phyloP scores from a whole-genome alignment of 2,113 vertebrate genomes.

The Epinephelus lanceolatus region DNA sequence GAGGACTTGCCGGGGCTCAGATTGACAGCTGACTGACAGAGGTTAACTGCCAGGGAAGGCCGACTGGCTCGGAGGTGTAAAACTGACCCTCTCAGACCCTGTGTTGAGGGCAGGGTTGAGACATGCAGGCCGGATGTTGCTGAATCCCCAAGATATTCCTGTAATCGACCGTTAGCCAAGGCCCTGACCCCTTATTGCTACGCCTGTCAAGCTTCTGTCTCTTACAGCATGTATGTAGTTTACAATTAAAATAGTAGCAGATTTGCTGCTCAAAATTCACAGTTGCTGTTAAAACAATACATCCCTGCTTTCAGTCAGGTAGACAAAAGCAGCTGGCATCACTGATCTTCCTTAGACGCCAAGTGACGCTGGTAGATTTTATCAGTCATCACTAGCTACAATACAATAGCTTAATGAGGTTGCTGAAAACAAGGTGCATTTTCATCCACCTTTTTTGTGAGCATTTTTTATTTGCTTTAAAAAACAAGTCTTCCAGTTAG shows the following conservation, averaged over 20 bases:
- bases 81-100: slow-evolving; percentile 27
- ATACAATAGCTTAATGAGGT: too few relatives aligned
- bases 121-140: not conserved
- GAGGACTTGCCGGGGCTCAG: slow-evolving; percentile 30
- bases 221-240: not conserved
- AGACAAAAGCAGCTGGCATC: not conserved
- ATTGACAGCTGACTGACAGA: slow-evolving; percentile 71
- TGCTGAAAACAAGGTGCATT: too few relatives aligned
- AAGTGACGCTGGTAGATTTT: too few relatives aligned
- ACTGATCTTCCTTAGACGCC: too few relatives aligned
- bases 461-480: too few relatives aligned
- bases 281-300: not conserved
- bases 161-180: not conserved
- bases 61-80: slow-evolving; percentile 38
- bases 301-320: too few relatives aligned
- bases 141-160: slow-evolving; percentile 10
- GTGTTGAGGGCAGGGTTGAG: slow-evolving; percentile 1
- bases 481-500: too few relatives aligned
- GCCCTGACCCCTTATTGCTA: not conserved
- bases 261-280: not conserved
- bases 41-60: slow-evolving; percentile 55
- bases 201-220: not conserved
- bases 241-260: not conserved
- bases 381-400: too few relatives aligned
- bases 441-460: too few relatives aligned